These are phyloP conservation scores for Macquaria australasica DNA, from an alignment of 2,113 vertebrate species.

Conservation along the genomic window DNA sequence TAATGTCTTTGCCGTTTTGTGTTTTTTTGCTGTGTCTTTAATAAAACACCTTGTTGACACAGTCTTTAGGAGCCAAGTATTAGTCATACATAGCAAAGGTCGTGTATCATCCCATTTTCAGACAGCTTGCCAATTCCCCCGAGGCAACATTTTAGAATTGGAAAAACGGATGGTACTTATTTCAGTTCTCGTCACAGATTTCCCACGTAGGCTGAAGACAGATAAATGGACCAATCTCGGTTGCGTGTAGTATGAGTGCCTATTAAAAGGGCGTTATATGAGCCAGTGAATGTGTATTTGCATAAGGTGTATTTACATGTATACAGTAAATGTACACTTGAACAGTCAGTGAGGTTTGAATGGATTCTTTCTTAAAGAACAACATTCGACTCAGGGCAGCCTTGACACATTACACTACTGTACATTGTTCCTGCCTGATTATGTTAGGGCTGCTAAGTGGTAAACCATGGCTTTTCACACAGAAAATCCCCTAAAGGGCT, in stretches of 20 bases:
- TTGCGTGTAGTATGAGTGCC: conserved; percentile 35
- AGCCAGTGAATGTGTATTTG: conserved; percentile 39
- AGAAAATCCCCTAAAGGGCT: conserved; percentile 50
- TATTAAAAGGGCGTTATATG: conserved; percentile 39
- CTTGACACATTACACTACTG: conserved; percentile 62
- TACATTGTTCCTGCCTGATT: conserved; percentile 71
- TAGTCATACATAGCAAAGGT: conserved; percentile 79
- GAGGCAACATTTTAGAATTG: conserved; percentile 59
- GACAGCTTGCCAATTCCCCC: conserved; percentile 68
- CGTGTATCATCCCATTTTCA: conserved; percentile 73
- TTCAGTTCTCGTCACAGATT: conserved; percentile 57
- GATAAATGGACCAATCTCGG: conserved; percentile 48
- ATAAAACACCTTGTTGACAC: conserved; percentile 76
- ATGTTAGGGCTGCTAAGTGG: conserved; percentile 52
- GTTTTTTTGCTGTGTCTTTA: conserved; percentile 57
- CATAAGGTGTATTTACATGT: conserved; percentile 56
- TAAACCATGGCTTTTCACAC: conserved; percentile 73
- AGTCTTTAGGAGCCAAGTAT: conserved; percentile 68
- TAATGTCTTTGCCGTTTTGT: conserved; percentile 57
- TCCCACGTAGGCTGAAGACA: conserved; percentile 61
- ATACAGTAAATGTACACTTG: conserved; percentile 29
- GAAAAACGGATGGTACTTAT: conserved; percentile 64
- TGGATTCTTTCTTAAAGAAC: conserved; percentile 60
- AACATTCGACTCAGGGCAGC: conserved; percentile 26
- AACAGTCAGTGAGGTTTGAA: conserved; percentile 48